Base-by-base conservation (phyloP, 2,113 vertebrate genomes). In the Poicephalus gulielmi region DNA sequence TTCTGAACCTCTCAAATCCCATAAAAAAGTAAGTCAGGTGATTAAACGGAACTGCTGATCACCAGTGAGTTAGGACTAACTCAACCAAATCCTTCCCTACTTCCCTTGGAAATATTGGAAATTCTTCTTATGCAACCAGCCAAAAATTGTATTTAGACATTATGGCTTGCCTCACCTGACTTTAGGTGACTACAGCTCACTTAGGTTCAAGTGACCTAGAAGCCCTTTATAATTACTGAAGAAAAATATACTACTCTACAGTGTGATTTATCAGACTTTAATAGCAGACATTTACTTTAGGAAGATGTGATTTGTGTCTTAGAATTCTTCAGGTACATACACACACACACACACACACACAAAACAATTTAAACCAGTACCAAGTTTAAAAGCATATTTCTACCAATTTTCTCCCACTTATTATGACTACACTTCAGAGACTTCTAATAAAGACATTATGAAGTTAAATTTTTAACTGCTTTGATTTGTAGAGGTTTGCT, bases 261-360 rank as follows among this genome's bases (percentile, higher is more conserved):
- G 17, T 11, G 25, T 71, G 25, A 83, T 75, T 71, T 15, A 88
- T 49, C 50, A 85, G 39, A 79, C 11, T 28, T 77, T 35, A 59
- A 39, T 39, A 52, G 12, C 33, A 2, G 46, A 79, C 13, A 83
- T 76, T 33, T 79, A 63, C 66, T 79, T 82, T 8, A 83, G 50
- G 55, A 88, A 88, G 50, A 79, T n/a, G 83, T 33, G 13, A 57
- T 67, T 67, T 79, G 6, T 60, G 47, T 71, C 43, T 35, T 71
- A 46, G 19, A 85, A 70, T 55, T 93, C 43, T 50, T 67, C 62
- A 70, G n/a, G 25, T 31, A 84, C 31, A 20, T 2, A 92, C 39
- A 39, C 49, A 64, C 30, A 16, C 9, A 53, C 11, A 47, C 0
- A 53, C 11, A 47, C 0, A 0, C 15, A 52, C 69, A 52, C 64